These are phyloP conservation scores for Sebastiscus tertius DNA, from an alignment of 2,797 vertebrate species.

Conservation along the genomic window DNA sequence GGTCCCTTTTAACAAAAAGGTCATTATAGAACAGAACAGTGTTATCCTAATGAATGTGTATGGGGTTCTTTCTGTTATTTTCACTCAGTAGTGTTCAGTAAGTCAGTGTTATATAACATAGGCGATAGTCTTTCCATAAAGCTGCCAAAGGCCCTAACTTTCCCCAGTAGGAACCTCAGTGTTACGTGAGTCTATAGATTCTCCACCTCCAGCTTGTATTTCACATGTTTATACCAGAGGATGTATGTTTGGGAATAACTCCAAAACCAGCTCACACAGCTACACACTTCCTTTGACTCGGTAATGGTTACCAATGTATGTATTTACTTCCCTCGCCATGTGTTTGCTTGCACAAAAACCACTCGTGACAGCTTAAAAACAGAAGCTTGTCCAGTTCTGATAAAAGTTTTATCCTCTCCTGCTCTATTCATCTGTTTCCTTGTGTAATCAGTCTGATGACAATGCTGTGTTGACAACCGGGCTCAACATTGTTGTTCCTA, in stretches of 20 bases:
- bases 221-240: constrained; percentile 54
- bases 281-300: constrained; percentile 8
- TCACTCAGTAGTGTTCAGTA: background rate
- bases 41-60: background rate
- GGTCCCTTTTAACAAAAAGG: background rate
- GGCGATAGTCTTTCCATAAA: constrained; percentile 2
- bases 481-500: constrained; percentile 12
- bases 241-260: constrained; percentile 38
- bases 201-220: constrained; percentile 59
- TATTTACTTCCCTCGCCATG: background rate
- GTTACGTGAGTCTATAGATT: constrained; percentile 38
- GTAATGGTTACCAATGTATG: background rate
- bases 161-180: background rate
- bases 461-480: constrained; percentile 16
- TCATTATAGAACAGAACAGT: background rate
- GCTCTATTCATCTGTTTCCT: constrained; percentile 13
- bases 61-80: background rate
- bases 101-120: background rate
- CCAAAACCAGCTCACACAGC: constrained; percentile 13
- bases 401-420: constrained; percentile 8
- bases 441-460: background rate
- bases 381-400: background rate
- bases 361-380: background rate
- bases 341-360: background rate
- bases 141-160: constrained; percentile 8